Conservation (phyloP, 2,888 invertebrate genomes). For the Stenchaetothrips biformis region DNA sequence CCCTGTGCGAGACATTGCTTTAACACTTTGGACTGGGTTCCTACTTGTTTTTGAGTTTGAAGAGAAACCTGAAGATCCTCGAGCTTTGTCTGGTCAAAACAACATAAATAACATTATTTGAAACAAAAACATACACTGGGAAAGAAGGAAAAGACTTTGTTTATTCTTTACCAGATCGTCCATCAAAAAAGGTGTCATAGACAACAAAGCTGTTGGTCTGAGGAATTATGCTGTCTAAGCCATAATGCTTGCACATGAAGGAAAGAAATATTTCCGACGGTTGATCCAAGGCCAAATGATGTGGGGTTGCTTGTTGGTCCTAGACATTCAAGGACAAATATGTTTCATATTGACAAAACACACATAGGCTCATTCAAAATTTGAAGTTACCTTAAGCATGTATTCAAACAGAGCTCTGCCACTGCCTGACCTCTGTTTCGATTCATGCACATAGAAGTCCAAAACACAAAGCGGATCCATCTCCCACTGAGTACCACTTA, state of each 20-base stretch:
- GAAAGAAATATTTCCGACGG: conserved; percentile 84
- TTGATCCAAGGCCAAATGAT: conserved; percentile 83
- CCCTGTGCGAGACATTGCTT: conserved; percentile 12
- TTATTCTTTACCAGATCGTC: conserved; percentile 9
- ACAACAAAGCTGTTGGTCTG: conserved; percentile 87
- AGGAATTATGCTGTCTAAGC: conserved; percentile 60
- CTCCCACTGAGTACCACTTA: conserved; percentile 64
- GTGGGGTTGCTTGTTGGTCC: conserved; percentile 62
- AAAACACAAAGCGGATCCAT: conserved; percentile 80
- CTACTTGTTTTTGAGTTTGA: not conserved
- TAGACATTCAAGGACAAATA: conserved; percentile 45
- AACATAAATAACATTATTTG: not conserved
- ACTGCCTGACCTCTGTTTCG: conserved; percentile 77
- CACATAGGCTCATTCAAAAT: not conserved
- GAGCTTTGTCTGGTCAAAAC: not conserved
- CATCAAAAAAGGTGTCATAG: conserved; percentile 72
- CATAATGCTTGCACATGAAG: conserved; percentile 82
- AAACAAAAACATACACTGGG: not conserved
- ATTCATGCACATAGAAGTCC: conserved; percentile 87
- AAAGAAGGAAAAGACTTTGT: conserved; percentile 24
- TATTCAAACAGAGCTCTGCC: conserved; percentile 80
- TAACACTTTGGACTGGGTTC: not conserved
- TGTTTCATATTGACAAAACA: not conserved
- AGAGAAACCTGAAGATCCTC: not conserved
- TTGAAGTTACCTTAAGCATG: conserved; percentile 67